Base-by-base conservation (phyloP, 2,113 vertebrate species). In the Casuarius casuarius region DNA sequence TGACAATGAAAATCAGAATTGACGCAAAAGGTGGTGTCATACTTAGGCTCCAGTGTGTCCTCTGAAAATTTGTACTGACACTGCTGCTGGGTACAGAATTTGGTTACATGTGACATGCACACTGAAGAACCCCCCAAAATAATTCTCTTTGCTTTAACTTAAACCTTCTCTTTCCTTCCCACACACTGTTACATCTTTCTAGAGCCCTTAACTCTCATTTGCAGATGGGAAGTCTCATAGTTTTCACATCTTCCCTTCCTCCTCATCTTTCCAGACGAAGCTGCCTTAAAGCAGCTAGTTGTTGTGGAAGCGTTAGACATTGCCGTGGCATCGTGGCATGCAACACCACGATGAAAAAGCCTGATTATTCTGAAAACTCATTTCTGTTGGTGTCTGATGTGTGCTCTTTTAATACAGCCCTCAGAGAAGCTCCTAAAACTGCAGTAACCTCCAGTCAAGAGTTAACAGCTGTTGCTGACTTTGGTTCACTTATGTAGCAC, bases 181-280 rank as follows among this genome's bases (percentile, higher is more conserved):
- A 44, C 26, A 83, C 46, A 59, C 7, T 29, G 31, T 61, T 66
- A 19, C 2, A 42, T 77, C 35, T 40, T 87, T 88, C 66, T 38
- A 83, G 46, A 94, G n/a, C 42, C 10, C 18, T 42, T 87, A 76
- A 62, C 26, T 89, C 62, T 74, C 86, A 11, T 82, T 84, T 91
- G 44, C 71, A 59, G 3, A 7, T 74, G 42, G 19, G 44, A 62
- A 80, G 14, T 79, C 59, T 91, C 51, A 17, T 38, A n/a, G 35
- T 72, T 88, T 72, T 77, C 49, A 48, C 42, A 16, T 2, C 6
- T 79, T 92, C 78, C 46, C 51, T 74, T 92, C 78, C 22, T 62
- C 20, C 16, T 84, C 1, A 0, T 59, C 51, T 91, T 94, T 40
- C n/a, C 44, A 54, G 65, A 76, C 25, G 33, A 62, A 84, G 58